Conservation (phyloP, 2,888 invertebrate genomes). For the Hemistola chrysoprasaria region DNA sequence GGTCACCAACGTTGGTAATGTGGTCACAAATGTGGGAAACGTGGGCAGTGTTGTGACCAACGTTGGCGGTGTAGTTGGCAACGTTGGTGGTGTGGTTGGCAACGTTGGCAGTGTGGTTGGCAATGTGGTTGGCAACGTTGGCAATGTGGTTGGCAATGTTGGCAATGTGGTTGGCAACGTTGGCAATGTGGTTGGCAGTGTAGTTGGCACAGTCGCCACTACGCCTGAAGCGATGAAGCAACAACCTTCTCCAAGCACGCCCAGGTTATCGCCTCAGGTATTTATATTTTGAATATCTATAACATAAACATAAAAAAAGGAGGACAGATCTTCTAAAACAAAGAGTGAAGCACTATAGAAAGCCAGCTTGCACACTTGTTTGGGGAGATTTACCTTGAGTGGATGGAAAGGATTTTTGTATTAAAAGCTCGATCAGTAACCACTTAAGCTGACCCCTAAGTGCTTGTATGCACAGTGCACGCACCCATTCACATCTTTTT, state of each 20-base stretch:
- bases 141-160: constrained; percentile 37
- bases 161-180: constrained; percentile 36
- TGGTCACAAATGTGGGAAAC: constrained; percentile 35
- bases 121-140: constrained; percentile 43
- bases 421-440: too few relatives aligned
- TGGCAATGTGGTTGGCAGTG: constrained; percentile 2
- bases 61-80: constrained; percentile 41
- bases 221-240: constrained; percentile 65
- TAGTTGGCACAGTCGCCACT: constrained; percentile 38
- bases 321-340: too few relatives aligned
- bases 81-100: constrained; percentile 45
- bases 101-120: constrained; percentile 36
- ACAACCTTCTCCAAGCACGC: constrained; percentile 69
- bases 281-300: too few relatives aligned
- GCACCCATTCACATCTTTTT: too few relatives aligned
- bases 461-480: too few relatives aligned
- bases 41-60: constrained; percentile 34
- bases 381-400: too few relatives aligned
- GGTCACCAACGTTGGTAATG: constrained; percentile 38
- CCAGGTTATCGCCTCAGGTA: constrained; percentile 70
- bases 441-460: too few relatives aligned
- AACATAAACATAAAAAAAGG: too few relatives aligned
- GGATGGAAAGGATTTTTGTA: too few relatives aligned
- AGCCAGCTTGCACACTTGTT: too few relatives aligned
- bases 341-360: too few relatives aligned